phyloP scores from a whole-genome alignment of 1,140 invertebrate species.

The Bombus huntii region DNA sequence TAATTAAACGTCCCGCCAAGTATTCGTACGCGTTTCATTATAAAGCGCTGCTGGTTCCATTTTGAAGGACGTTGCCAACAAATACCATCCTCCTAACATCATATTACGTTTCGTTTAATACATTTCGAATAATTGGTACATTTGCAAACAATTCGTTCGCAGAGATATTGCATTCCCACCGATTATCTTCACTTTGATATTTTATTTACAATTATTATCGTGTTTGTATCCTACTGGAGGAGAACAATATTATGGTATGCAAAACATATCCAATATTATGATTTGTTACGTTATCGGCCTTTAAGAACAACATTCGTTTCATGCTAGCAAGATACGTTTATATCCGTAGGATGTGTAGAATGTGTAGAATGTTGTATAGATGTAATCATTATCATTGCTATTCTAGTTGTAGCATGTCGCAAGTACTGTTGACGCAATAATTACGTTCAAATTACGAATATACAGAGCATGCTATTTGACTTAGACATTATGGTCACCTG shows the following conservation, averaged over 20 bases:
- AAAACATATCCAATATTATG: background rate
- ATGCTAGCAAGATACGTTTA: background rate
- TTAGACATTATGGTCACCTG: too few species aligned
- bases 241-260: background rate
- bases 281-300: background rate
- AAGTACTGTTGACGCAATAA: too few species aligned
- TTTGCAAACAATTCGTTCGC: background rate
- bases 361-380: too few species aligned
- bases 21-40: background rate
- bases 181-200: background rate
- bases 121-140: background rate
- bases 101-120: background rate
- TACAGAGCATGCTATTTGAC: too few species aligned
- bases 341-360: too few species aligned
- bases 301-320: background rate
- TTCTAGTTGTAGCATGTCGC: too few species aligned
- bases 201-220: background rate
- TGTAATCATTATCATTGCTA: too few species aligned
- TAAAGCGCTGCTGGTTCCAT: background rate
- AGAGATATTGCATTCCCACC: background rate
- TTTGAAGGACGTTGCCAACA: background rate
- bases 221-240: background rate
- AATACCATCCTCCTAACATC: background rate
- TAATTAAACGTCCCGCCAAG: constrained; percentile 17
- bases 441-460: too few species aligned